These are phyloP conservation scores for Phortica okadai DNA, from an alignment of 2,888 invertebrate genomes.

Conservation along the genomic window DNA sequence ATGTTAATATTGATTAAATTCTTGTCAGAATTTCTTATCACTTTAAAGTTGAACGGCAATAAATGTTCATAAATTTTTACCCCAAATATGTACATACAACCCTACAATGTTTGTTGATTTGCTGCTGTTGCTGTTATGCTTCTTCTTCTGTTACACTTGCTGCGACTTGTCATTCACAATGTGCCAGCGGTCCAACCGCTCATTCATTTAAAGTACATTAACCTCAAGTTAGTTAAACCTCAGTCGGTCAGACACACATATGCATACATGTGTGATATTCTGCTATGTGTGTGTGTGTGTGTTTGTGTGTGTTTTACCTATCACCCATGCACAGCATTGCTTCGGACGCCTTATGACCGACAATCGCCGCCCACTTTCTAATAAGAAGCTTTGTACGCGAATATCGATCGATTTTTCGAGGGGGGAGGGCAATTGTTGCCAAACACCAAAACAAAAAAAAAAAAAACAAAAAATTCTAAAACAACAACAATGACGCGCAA, in stretches of 20 bases:
- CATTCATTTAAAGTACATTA: constrained; percentile 28
- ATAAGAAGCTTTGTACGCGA: constrained; percentile 9
- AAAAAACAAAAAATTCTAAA: no score
- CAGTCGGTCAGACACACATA: not conserved
- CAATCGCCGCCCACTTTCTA: constrained; percentile 11
- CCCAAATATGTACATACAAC: no score
- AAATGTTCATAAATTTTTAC: not conserved
- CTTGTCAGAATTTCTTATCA: no score
- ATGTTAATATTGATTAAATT: no score
- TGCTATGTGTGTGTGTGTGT: constrained; percentile 9
- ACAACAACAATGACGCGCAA: not conserved
- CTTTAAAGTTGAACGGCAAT: not conserved
- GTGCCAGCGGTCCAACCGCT: not conserved
- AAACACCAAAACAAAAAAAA: no score
- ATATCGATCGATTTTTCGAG: not conserved
- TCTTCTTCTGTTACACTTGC: not conserved
- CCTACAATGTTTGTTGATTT: not conserved
- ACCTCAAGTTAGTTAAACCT: constrained; percentile 10
- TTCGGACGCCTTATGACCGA: not conserved
- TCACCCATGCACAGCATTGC: no score
- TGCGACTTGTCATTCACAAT: not conserved
- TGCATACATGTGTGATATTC: not conserved
- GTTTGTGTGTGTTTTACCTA: not conserved
- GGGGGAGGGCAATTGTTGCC: no score
- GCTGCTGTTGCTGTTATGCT: not conserved